phyloP scores from a whole-genome alignment of 2,797 vertebrate species.

The Holocentrus rufus region DNA sequence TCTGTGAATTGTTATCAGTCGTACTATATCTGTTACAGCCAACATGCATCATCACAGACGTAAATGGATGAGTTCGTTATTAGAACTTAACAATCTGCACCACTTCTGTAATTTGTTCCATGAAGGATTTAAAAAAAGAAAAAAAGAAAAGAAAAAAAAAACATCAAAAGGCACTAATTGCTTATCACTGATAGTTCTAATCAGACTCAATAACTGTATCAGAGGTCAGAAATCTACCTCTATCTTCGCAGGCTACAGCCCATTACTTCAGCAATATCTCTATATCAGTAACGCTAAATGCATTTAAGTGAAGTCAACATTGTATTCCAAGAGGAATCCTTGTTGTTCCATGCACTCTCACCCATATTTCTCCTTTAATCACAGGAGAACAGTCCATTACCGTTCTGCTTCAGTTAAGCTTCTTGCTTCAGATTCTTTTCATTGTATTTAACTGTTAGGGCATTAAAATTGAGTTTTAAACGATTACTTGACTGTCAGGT shows the following conservation, averaged over 20 bases:
- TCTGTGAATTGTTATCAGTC: background rate
- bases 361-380: slow-evolving; percentile 30
- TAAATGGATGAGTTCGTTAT: background rate
- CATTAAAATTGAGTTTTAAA: slow-evolving; percentile 48
- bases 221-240: no score
- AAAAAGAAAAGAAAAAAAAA: no score
- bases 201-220: no score
- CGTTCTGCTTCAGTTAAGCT: slow-evolving; percentile 34
- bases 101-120: no score
- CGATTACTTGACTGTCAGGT: slow-evolving; percentile 28
- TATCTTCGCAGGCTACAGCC: background rate
- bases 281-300: background rate
- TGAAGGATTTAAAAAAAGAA: no score
- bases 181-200: no score
- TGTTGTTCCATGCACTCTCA: background rate
- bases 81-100: background rate
- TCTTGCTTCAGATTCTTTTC: slow-evolving; percentile 27
- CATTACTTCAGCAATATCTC: background rate
- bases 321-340: slow-evolving; percentile 7
- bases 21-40: no score
- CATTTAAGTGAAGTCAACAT: background rate
- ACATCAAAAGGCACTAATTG: no score
- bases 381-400: slow-evolving; percentile 37
- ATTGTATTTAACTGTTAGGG: slow-evolving; percentile 48
- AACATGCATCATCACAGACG: no score